Conservation (phyloP, 2,113 vertebrate genomes). For the Tragulus kanchil region DNA sequence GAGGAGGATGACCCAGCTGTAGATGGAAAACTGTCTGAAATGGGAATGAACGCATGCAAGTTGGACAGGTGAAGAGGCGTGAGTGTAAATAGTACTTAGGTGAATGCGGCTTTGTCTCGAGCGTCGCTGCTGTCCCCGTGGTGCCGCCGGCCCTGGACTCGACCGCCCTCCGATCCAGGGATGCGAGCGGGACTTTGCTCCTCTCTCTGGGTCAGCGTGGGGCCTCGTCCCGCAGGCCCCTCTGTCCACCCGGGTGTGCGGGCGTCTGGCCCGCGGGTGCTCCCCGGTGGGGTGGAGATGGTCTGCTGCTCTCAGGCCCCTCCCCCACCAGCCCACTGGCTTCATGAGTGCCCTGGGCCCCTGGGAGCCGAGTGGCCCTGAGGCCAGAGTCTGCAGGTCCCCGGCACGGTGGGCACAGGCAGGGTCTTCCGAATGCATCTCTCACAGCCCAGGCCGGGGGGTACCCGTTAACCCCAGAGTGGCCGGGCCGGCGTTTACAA, state of each 20-base stretch:
- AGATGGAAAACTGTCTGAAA: neutral
- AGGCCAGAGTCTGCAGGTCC: neutral
- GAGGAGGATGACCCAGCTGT: neutral
- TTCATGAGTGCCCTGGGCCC: constrained; percentile 5
- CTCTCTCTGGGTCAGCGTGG: fast-evolving
- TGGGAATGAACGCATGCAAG: neutral
- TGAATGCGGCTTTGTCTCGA: fast-evolving
- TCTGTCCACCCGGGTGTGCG: too few species aligned
- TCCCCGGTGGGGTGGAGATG: fast-evolving
- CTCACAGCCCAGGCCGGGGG: neutral
- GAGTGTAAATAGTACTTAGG: neutral
- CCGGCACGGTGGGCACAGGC: neutral
- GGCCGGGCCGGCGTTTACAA: neutral
- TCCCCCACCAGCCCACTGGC: neutral
- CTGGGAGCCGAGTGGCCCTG: neutral
- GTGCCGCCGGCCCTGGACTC: fast-evolving
- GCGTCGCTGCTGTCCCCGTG: fast-evolving
- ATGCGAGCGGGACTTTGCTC: neutral
- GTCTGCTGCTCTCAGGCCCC: neutral
- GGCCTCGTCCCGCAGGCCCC: neutral
- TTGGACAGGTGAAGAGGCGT: neutral
- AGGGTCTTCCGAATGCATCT: constrained; percentile 40
- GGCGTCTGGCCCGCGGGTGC: fast-evolving
- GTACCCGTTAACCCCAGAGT: constrained; percentile 35
- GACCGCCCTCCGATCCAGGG: neutral